Evolutionary conservation across 2,888 invertebrate species (phyloP), one percentile per base, ranked within the genome.

Genomic region (Conchocele bisecta): DNA sequence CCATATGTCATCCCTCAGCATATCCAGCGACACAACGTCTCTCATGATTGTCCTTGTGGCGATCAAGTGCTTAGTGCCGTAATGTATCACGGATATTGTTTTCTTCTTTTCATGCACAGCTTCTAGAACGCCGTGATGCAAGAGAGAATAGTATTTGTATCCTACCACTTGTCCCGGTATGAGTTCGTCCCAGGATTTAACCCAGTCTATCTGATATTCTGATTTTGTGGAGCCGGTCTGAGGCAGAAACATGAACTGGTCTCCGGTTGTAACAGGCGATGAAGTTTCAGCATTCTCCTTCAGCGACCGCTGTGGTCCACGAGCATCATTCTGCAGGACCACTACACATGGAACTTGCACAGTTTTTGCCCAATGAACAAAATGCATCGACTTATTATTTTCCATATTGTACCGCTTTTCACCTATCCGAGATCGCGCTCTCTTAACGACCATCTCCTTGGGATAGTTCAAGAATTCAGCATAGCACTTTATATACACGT

Each of bases 81-180:
- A 75, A 51, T 75, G 70, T 20, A 75, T 66, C 17, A 70, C 63
- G n/a, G 44, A 63, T 7, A 75, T 67, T 22, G n/a, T 59, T 20
- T 58, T 39, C 15, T 17, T 22, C 6, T 28, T 41, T n/a, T 60
- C 59, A 44, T 75, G 39, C 3, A 17, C 22, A 9, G 51, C 53
- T 11, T 58, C 37, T 0, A 75, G 29, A 9, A 75, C 67, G 11
- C 70, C 75, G 50, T 66, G 66, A 24, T 67, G 66, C 35, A 22
- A 33, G n/a, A 61, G 57, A 41, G 35, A 46, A 50, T 66, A 70
- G 33, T 66, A 66, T 15, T 3, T 26, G 41, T 50, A 75, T 26
- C 63, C 61, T 2, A 75, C 59, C 20, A 75, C 70, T 7, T 35
- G 31, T 29, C 75, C 75, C n/a, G 41, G 33, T 11, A 26, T 31